Base-by-base conservation (phyloP, 2,113 vertebrate species). In the Sardina pilchardus region DNA sequence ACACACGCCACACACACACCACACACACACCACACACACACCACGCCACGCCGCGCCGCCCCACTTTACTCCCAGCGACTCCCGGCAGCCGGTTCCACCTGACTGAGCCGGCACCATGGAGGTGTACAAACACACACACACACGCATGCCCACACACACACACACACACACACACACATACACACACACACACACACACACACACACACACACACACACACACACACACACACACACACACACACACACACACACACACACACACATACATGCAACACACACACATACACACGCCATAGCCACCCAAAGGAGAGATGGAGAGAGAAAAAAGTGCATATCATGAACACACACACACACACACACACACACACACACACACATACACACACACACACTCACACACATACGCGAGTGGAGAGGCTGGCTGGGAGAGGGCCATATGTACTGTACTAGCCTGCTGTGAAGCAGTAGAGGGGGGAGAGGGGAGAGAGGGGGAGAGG, bases 41-140 rank as follows among this genome's bases (percentile, higher is more conserved):
- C 53, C 19, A 21, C 53, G 1, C 14, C 53, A 19, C 53, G 16
- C 16, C 16, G 4, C 53, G 30, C 71, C 34, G 12, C 30, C 16
- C 30, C 2, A 34, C 71, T 36, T 4, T 36, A 36, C 71, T 78
- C 71, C 9, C 3, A 78, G 71, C 30, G 12, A 4, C 71, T 78
- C 71, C 71, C 12, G 71, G 30, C 71, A 78, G 71, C 30, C 30
- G 30, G 30, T 78, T 78, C 26, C 71, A 71, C 63, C 63, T 71
- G 63, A 71, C 63, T 30, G n/a, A 71, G n/a, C 63, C 63, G 63
- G 63, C 63, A 71, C 63, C 63, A 78, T 14, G 24, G 59, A 63
- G 59, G 59, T 63, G 59, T n/a, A n/a, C 24, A 59, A 16, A 34
- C 63, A 30, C 12, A 6, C 21, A 59, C 48, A 50, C 16, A 50